Conservation (phyloP, 2,797 vertebrate species). For the Clarias fuscus region DNA sequence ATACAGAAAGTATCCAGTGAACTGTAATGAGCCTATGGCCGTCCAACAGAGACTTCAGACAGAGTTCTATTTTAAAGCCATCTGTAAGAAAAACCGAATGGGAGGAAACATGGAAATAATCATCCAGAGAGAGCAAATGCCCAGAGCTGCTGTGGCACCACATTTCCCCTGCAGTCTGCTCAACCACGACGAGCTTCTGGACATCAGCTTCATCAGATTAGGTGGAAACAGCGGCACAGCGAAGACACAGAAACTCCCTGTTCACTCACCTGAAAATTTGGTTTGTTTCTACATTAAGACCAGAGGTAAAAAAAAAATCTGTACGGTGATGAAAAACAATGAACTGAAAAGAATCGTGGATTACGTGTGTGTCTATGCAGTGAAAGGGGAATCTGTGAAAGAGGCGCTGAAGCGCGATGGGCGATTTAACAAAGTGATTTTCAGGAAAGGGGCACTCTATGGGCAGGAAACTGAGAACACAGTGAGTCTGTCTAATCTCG, state of each 20-base stretch:
- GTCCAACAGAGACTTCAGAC: conserved; percentile 19
- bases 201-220: background rate
- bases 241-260: too few relatives aligned
- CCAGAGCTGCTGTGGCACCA: background rate
- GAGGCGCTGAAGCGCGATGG: conserved; percentile 62
- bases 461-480: accelerated
- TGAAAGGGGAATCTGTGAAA: conserved; percentile 56
- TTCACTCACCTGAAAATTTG: background rate
- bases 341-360: background rate
- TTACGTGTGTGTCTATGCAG: conserved; percentile 56
- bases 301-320: background rate
- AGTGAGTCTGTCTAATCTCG: background rate
- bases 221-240: background rate
- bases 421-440: conserved; percentile 7
- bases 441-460: background rate
- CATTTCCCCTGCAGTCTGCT: too few relatives aligned
- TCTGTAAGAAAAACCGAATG: background rate
- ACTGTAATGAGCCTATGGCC: background rate
- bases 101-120: background rate
- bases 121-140: background rate
- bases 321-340: conserved; percentile 50
- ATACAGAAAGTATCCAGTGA: background rate
- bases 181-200: conserved; percentile 20
- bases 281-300: conserved; percentile 56
- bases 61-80: background rate